Base-by-base conservation (phyloP, 2,797 vertebrate genomes). In the Gambusia yucatana region DNA sequence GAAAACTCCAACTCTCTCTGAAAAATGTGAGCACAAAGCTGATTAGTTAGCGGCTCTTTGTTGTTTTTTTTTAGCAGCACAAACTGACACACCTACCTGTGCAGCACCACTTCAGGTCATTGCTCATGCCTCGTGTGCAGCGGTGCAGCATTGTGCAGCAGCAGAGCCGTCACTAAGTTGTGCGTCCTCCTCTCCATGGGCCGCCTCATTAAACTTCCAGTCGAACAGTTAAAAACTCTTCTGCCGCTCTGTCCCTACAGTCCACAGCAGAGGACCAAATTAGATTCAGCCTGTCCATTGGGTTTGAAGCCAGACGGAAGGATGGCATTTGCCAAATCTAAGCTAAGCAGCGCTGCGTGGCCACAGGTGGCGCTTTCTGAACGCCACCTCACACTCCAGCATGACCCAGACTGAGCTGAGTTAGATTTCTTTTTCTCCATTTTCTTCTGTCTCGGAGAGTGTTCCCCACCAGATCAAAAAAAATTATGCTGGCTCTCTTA, bases 381-480 rank as follows among this genome's bases (percentile, higher is more conserved):
- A 79, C 33, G 33, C 33, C 33, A 33, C 72, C 75, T 75, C 61
- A 11, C 80, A 71, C 57, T 55, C 75, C 59, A 76, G 1, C 6
- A 67, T 57, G 77, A 86, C 76, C 77, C 55, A 11, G 72, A 72
- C 52, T 20, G 70, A 69, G 61, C 73, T 43, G 0, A 71, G 77
- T 77, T 39, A 69, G 44, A 33, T 2, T 59, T n/a, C n/a, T 52
- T 48, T 57, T 48, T 44, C 44, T 81, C 73, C 25, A 25, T 43
- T 20, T 55, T 0, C 48, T 67, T 77, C 22, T 79, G 76, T 77
- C 33, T 83, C 13, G 65, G 63, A 98, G 80, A 99, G 98, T 93
- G 95, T 95, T 0, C 97, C 97, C 0, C 96, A 97, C 86, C 96
- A 99, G 89, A 97, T 99, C 92, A 3, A n/a, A 22, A 94, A 97